phyloP scores from a whole-genome alignment of 2,888 invertebrate species.

The Flabesymbios commensalis region DNA sequence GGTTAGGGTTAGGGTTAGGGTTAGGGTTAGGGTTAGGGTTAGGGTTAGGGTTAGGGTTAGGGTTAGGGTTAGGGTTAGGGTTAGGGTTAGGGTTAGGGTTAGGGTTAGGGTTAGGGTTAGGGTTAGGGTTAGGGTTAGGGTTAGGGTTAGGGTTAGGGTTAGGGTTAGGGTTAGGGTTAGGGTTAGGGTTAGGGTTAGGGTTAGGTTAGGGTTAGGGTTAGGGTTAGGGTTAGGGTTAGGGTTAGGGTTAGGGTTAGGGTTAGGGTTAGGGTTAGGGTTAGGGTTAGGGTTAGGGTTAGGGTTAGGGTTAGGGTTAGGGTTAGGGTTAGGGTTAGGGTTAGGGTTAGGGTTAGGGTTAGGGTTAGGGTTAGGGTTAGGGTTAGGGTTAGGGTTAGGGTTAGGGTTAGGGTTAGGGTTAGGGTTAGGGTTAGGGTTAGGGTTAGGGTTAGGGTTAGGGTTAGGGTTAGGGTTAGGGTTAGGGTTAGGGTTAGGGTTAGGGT shows the following conservation, averaged over 20 bases:
- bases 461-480: constrained; percentile 21
- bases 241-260: constrained; percentile 28
- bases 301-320: constrained; percentile 21
- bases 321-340: constrained; percentile 21
- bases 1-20: constrained; percentile 18
- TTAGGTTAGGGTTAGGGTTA: constrained; percentile 36
- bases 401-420: constrained; percentile 30
- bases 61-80: constrained; percentile 17
- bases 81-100: constrained; percentile 7
- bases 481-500: constrained; percentile 25
- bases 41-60: constrained; percentile 19
- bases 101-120: background rate
- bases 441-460: constrained; percentile 20
- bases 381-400: constrained; percentile 30
- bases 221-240: constrained; percentile 34
- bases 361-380: constrained; percentile 23
- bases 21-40: constrained; percentile 22
- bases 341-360: constrained; percentile 23
- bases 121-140: constrained; percentile 13
- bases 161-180: constrained; percentile 16
- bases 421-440: constrained; percentile 25
- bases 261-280: constrained; percentile 30
- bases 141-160: background rate
- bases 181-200: constrained; percentile 29
- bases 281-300: constrained; percentile 29